A percentile compares a stretch with the other conserved stretches of the same genome.
phyloP scores from a whole-genome alignment of 2,797 vertebrate genomes.

The Dicrostonyx torquatus region DNA sequence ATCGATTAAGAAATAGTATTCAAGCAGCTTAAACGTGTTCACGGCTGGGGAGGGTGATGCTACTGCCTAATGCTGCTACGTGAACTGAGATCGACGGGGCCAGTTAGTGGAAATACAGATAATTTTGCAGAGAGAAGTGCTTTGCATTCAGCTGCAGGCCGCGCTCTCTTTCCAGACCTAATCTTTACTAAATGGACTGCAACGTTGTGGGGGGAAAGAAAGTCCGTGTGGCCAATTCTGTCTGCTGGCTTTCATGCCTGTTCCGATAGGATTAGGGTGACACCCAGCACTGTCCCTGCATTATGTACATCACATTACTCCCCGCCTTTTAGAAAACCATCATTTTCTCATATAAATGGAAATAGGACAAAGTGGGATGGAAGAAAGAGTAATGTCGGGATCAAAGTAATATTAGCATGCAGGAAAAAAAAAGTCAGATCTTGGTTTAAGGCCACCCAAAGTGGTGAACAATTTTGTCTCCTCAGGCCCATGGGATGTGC shows the following conservation, averaged over 20 bases:
- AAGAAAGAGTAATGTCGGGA: slow-evolving; percentile 30
- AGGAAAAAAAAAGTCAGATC: background rate
- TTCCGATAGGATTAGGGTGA: background rate
- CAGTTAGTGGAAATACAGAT: slow-evolving; percentile 51
- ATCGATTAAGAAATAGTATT: slow-evolving; percentile 35
- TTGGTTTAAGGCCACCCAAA: background rate
- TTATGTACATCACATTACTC: background rate
- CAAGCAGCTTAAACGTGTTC: background rate
- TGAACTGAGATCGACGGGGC: background rate
- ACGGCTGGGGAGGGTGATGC: background rate
- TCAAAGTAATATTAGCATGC: slow-evolving; percentile 9
- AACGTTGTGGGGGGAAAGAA: background rate
- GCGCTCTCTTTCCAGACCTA: slow-evolving; percentile 32
- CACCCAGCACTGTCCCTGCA: background rate
- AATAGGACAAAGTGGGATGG: slow-evolving; percentile 36
- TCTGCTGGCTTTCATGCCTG: background rate
- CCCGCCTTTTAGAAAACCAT: slow-evolving; percentile 5
- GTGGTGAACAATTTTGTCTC: background rate
- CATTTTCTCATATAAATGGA: slow-evolving; percentile 60
- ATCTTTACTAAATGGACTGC: slow-evolving; percentile 56
- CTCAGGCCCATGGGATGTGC: background rate
- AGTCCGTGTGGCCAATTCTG: slow-evolving; percentile 24
- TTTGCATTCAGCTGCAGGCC: slow-evolving; percentile 31
- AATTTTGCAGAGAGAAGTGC: slow-evolving; percentile 43
- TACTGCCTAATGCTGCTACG: background rate